Evolutionary conservation across 1,140 invertebrate species (phyloP).

Genomic region (Calephelis nemesis): DNA sequence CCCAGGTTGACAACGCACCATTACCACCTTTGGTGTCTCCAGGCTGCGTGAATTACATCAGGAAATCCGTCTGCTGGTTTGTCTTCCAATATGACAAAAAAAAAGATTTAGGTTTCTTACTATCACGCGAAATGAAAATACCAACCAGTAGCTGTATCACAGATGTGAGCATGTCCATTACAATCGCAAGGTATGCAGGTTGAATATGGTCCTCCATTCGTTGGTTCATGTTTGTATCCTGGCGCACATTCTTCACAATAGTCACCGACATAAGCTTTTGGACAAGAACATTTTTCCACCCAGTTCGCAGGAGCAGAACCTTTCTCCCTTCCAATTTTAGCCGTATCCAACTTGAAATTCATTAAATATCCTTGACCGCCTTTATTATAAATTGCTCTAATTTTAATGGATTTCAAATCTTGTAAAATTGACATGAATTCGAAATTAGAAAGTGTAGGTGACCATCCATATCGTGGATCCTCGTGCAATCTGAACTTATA

Average conservation of each 20-base stretch:
- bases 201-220: constrained; percentile 94
- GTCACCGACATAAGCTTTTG: constrained; percentile 94
- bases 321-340: constrained; percentile 87
- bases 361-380: constrained; percentile 93
- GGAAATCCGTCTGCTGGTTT: too few relatives aligned
- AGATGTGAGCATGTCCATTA: constrained; percentile 96
- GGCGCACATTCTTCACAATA: constrained; percentile 98
- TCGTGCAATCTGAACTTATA: constrained; percentile 94
- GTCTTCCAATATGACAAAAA: too few relatives aligned
- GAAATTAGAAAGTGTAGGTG: constrained; percentile 89
- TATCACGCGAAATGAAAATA: constrained; percentile 7
- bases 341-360: constrained; percentile 92
- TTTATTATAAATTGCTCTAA: constrained; percentile 93
- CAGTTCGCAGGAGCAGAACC: constrained; percentile 91
- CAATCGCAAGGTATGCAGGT: constrained; percentile 97
- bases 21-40: too few relatives aligned
- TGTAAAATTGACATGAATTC: constrained; percentile 95
- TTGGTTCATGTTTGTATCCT: constrained; percentile 93
- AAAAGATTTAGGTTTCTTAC: too few relatives aligned
- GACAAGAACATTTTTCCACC: constrained; percentile 97
- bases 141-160: constrained; percentile 95
- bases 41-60: too few relatives aligned
- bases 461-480: constrained; percentile 94
- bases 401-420: constrained; percentile 96
- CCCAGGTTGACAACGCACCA: too few relatives aligned